Evolutionary conservation across 2,113 vertebrate species (phyloP), one percentile per base, ranked within the genome.

Genomic region (Corapipo altera): DNA sequence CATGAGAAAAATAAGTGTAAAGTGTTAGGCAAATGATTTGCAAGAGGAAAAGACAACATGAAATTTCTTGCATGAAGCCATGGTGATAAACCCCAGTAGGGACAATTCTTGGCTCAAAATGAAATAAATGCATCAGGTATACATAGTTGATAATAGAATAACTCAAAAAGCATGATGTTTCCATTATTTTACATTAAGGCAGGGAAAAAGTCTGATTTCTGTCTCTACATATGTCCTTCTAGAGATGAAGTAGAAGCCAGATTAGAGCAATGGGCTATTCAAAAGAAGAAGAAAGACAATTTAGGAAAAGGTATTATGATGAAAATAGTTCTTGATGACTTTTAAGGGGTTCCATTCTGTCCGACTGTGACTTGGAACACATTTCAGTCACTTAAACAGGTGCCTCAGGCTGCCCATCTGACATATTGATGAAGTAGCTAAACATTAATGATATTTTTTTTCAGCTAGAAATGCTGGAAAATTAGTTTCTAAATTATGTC

Each of bases 221-320:
- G 1, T 57, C 24, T 75, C 1, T 57, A 24, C 1, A 0, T 32
- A 24, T 17, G 15, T 28, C 18, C 43, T 69, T 17, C 14, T 59
- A 37, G 4, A 84, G 28, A 37, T 7, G 5, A 76, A 90, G 21
- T 7, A 78, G 41, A 73, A 87, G 23, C 3, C n/a, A 35, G 11
- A 61, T 52, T 22, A 67, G 10, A 76, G 30, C 30, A 84, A 39
- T 21, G 10, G 19, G 6, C 6, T 27, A 57, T 71, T 23, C 10
- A 64, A 71, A 66, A 39, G 22, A 21, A 66, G 9, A 0, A 2
- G 51, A 10, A 88, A 48, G 41, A 70, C 30, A 24, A 22, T 67
- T 66, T 71, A 61, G 30, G 23, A 32, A 74, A 73, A n/a, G 1
- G 1, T 74, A 35, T 35, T 57, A 30, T 24, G 24, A 32, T 58